phyloP scores from a whole-genome alignment of 2,888 invertebrate species.

The Digitonthophagus gazella region DNA sequence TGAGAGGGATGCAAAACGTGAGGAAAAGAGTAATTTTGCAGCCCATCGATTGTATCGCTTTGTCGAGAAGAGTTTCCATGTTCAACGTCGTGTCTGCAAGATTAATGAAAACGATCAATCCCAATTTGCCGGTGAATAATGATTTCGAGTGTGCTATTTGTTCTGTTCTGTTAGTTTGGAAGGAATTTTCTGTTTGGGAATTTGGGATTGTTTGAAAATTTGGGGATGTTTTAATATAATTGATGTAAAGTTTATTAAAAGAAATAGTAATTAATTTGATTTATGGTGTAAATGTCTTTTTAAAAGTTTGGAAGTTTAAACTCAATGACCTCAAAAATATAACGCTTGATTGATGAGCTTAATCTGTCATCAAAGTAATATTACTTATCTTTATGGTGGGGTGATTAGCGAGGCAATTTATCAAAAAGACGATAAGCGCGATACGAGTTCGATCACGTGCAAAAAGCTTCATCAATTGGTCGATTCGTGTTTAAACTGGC shows the following conservation, averaged over 20 bases:
- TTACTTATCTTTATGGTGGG: not conserved
- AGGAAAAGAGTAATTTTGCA: not conserved
- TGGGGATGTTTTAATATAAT: no score
- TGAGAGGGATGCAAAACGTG: not conserved
- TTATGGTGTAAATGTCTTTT: no score
- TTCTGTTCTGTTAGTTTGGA: no score
- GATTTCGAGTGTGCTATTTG: no score
- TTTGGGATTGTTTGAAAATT: no score
- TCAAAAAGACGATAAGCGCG: not conserved
- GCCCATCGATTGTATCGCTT: not conserved
- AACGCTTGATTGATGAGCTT: no score
- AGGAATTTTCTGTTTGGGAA: no score
- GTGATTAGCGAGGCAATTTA: not conserved
- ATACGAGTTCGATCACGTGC: not conserved
- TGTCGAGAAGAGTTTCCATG: not conserved
- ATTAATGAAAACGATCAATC: not conserved
- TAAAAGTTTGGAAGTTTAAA: no score
- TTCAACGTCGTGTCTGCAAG: not conserved
- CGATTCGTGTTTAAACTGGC: not conserved
- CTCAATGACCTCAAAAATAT: no score
- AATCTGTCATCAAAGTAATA: not conserved
- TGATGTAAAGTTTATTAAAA: no score
- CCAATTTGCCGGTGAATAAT: not conserved
- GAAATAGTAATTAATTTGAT: no score
- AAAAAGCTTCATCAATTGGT: not conserved